These are phyloP conservation scores for Rotaria sp. DNA, from an alignment of 2,888 invertebrate species.

Conservation along the genomic window DNA sequence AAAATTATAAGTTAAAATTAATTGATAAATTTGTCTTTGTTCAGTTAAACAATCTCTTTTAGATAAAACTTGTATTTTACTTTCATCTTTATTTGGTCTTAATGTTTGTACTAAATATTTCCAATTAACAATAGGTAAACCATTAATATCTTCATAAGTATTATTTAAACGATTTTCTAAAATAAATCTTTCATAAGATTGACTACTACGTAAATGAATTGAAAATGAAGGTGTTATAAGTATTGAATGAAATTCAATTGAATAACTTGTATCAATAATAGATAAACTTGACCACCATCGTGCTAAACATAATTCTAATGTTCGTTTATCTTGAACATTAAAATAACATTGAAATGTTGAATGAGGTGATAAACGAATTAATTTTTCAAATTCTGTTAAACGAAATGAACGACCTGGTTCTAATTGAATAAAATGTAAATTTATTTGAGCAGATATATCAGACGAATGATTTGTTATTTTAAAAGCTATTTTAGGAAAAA, in stretches of 20 bases:
- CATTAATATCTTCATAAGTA: background rate
- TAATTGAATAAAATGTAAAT: background rate
- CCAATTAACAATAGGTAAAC: background rate
- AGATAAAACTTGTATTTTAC: background rate
- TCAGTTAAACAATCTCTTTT: slow-evolving; percentile 76
- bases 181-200: background rate
- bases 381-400: background rate
- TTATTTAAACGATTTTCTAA: background rate
- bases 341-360: background rate
- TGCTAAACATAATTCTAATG: slow-evolving; percentile 79
- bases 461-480: background rate
- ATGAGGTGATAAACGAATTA: background rate
- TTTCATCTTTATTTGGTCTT: slow-evolving; percentile 41
- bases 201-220: slow-evolving; percentile 12
- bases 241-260: slow-evolving; percentile 70
- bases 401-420: background rate
- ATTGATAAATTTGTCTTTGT: slow-evolving; percentile 79
- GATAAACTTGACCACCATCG: slow-evolving; percentile 91
- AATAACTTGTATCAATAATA: slow-evolving; percentile 68
- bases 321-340: slow-evolving; percentile 64
- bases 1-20: slow-evolving; percentile 77
- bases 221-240: slow-evolving; percentile 51
- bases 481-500: background rate
- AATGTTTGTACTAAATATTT: slow-evolving; percentile 50
- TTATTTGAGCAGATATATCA: background rate